Percentiles rank a stretch among this genome's conserved stretches.
phyloP scores from a whole-genome alignment of 2,888 invertebrate genomes.

The Cybosia mesomella region DNA sequence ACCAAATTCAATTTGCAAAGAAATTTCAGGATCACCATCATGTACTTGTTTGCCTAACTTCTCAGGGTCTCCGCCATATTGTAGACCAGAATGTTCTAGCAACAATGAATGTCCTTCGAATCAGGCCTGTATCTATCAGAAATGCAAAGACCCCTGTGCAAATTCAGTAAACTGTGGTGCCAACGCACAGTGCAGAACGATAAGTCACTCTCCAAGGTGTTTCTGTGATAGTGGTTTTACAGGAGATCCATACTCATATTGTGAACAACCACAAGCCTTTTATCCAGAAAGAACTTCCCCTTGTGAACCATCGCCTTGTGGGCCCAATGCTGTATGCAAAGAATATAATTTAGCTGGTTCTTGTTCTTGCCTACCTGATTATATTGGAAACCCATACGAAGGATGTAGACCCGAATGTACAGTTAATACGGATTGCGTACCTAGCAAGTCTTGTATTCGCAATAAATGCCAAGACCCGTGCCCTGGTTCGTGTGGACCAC shows the following conservation, averaged over 20 bases:
- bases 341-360: slow-evolving; percentile 88
- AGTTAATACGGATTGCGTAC: slow-evolving; percentile 90
- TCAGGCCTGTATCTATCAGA: slow-evolving; percentile 89
- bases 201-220: slow-evolving; percentile 92
- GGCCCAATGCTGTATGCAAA: slow-evolving; percentile 88
- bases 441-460: slow-evolving; percentile 90
- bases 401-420: slow-evolving; percentile 92
- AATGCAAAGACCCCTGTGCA: slow-evolving; percentile 89
- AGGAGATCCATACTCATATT: slow-evolving; percentile 90
- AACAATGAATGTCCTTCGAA: slow-evolving; percentile 90
- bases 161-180: slow-evolving; percentile 89
- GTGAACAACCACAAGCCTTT: slow-evolving; percentile 77
- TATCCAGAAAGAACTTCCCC: slow-evolving; percentile 83
- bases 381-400: slow-evolving; percentile 93
- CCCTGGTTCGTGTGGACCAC: slow-evolving; percentile 91
- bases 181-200: slow-evolving; percentile 90
- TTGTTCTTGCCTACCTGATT: slow-evolving; percentile 91
- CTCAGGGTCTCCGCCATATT: slow-evolving; percentile 92
- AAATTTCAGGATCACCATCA: slow-evolving; percentile 86
- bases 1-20: slow-evolving; percentile 88
- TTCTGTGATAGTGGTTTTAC: slow-evolving; percentile 89
- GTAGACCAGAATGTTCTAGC: slow-evolving; percentile 91
- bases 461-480: slow-evolving; percentile 93
- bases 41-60: slow-evolving; percentile 90
- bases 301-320: slow-evolving; percentile 88